Percentiles rank a stretch among this genome's conserved stretches.
Conservation (phyloP, 2,888 invertebrate genomes). For the Willowsia nigromaculata region DNA sequence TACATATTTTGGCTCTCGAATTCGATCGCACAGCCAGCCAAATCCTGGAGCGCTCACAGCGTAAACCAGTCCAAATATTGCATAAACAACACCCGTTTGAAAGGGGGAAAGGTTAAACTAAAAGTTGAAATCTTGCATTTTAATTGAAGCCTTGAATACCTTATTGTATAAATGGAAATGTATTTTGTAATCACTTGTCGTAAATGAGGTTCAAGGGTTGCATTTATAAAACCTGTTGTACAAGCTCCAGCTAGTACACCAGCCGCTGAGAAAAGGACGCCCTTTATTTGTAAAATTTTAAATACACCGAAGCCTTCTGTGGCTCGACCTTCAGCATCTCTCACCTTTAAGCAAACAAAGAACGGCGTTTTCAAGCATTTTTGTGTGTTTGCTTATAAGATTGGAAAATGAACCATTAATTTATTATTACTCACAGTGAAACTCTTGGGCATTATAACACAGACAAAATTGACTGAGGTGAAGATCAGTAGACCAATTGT, state of each 20-base stretch:
- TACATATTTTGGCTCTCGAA: conserved; percentile 85
- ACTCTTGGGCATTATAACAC: conserved; percentile 85
- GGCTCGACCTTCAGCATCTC: conserved; percentile 48
- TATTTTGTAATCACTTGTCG: too few species aligned
- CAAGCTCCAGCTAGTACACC: conserved; percentile 80
- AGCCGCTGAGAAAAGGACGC: conserved; percentile 80
- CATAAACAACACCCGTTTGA: conserved; percentile 89
- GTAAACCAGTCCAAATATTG: conserved; percentile 90
- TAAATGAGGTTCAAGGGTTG: conserved; percentile 83
- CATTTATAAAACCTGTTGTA: conserved; percentile 82
- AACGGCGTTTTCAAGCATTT: too few species aligned
- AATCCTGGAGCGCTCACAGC: conserved; percentile 89
- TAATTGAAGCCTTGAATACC: background rate
- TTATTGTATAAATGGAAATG: conserved; percentile 75
- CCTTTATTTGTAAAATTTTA: conserved; percentile 79
- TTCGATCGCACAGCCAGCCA: conserved; percentile 90
- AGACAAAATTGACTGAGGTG: conserved; percentile 88
- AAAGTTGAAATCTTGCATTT: background rate
- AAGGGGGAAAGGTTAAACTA: conserved; percentile 87
- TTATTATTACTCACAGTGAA: conserved; percentile 48
- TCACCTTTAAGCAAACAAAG: too few species aligned
- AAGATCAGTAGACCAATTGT: conserved; percentile 89
- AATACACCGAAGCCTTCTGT: conserved; percentile 71
- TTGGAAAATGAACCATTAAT: too few species aligned
- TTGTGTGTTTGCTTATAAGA: too few species aligned